Evolutionary conservation across 1,140 invertebrate genomes (phyloP).

Genomic region (Neoseiulus cucumeris): DNA sequence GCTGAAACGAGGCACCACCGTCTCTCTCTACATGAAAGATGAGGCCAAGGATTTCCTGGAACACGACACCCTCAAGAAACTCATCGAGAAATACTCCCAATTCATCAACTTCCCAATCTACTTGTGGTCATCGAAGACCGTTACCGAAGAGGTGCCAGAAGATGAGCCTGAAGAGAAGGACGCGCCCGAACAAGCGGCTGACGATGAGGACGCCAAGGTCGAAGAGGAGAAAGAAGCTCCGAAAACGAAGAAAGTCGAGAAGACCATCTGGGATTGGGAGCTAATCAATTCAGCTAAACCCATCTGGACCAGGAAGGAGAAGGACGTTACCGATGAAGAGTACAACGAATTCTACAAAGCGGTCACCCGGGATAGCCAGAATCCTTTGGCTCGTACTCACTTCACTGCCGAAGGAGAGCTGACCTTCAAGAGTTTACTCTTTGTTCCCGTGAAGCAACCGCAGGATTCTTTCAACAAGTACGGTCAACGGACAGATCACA

Average conservation of each 20-base stretch:
- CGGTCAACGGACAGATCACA: constrained; percentile 79
- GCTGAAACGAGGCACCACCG: constrained; percentile 63
- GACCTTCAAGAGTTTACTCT: constrained; percentile 88
- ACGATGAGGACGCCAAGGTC: constrained; percentile 41
- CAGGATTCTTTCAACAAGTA: constrained; percentile 86
- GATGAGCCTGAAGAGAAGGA: constrained; percentile 34
- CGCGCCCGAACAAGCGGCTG: constrained; percentile 24
- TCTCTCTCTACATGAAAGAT: constrained; percentile 74
- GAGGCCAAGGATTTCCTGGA: constrained; percentile 91
- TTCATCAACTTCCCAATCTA: constrained; percentile 99
- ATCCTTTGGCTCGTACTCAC: constrained; percentile 71
- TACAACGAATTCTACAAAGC: constrained; percentile 68
- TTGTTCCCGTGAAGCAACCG: constrained; percentile 68
- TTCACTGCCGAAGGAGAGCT: constrained; percentile 97
- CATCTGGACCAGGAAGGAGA: constrained; percentile 22
- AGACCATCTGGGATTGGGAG: constrained; percentile 97
- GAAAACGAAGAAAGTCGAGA: constrained; percentile 81
- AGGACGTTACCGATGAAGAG: constrained; percentile 20
- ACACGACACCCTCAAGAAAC: constrained; percentile 61
- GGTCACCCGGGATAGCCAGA: constrained; percentile 69
- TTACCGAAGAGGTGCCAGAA: constrained; percentile 43
- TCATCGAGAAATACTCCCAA: constrained; percentile 95
- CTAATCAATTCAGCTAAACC: constrained; percentile 45
- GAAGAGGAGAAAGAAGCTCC: constrained; percentile 48
- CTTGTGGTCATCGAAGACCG: constrained; percentile 79